Percentiles rank a stretch among this genome's conserved stretches.
These are phyloP conservation scores for Aplysia californica DNA, from an alignment of 1,140 invertebrate genomes.

Conservation along the genomic window DNA sequence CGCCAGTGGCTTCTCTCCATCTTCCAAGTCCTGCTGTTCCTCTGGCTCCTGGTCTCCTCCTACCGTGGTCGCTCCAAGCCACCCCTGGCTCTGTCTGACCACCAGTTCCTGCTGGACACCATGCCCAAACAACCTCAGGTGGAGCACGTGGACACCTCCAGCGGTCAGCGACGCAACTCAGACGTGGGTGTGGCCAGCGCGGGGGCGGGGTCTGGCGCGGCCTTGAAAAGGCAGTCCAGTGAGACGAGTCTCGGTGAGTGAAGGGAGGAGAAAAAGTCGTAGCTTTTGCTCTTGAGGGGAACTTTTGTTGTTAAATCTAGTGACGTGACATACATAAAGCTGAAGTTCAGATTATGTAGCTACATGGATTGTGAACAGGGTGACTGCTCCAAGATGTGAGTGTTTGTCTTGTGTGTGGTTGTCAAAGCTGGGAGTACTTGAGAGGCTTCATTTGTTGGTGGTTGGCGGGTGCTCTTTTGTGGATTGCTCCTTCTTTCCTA, in stretches of 20 bases:
- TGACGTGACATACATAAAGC: no score
- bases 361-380: no score
- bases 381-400: no score
- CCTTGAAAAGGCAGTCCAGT: slow-evolving; percentile 39
- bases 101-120: slow-evolving; percentile 37
- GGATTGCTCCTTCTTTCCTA: no score
- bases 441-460: no score
- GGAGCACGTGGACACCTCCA: neutral
- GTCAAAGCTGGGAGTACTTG: no score
- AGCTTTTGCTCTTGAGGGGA: no score
- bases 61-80: slow-evolving; percentile 37
- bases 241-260: slow-evolving; percentile 36
- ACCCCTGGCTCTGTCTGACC: slow-evolving; percentile 37
- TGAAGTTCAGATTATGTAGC: no score
- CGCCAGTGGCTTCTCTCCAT: slow-evolving; percentile 71
- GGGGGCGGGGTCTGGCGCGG: neutral
- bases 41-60: slow-evolving; percentile 57
- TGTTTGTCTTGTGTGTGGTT: no score
- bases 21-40: slow-evolving; percentile 68
- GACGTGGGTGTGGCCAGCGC: slow-evolving; percentile 25
- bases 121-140: slow-evolving; percentile 33
- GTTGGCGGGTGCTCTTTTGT: no score
- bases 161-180: slow-evolving; percentile 36
- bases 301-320: no score
- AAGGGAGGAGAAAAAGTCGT: no score